phyloP scores from a whole-genome alignment of 2,797 vertebrate species.

The Ispidina lecontei region DNA sequence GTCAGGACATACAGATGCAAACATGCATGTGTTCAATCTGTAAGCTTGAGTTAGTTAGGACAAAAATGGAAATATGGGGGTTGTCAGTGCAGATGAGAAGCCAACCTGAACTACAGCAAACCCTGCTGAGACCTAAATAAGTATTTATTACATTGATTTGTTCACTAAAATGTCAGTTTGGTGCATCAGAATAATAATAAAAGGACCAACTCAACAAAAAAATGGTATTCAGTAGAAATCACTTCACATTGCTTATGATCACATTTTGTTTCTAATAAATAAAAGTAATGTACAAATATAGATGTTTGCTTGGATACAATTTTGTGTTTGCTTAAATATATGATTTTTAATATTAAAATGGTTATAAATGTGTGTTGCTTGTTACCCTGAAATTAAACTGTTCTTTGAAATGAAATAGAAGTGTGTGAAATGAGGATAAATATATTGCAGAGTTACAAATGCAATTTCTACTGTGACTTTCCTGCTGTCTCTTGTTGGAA shows the following conservation, averaged over 20 bases:
- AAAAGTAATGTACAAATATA: neutral
- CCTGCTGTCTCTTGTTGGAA: neutral
- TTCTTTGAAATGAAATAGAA: neutral
- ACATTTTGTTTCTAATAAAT: neutral
- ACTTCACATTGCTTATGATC: neutral
- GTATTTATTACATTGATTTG: neutral
- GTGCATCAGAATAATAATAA: neutral
- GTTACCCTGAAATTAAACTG: neutral
- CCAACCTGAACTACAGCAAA: neutral
- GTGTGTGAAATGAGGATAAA: neutral
- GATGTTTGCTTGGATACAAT: neutral
- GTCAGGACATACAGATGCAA: neutral
- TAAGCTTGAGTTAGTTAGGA: neutral
- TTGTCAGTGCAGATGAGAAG: neutral
- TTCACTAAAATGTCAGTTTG: neutral
- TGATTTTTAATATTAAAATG: neutral
- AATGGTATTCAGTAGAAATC: neutral
- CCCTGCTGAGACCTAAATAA: neutral
- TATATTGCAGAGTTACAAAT: neutral
- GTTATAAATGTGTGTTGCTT: neutral
- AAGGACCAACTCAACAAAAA: neutral
- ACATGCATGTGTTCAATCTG: neutral
- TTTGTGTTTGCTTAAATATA: neutral
- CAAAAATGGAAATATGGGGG: neutral
- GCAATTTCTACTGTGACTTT: neutral